Conservation (phyloP, 2,797 vertebrate species). For the Euthynnus affinis region DNA sequence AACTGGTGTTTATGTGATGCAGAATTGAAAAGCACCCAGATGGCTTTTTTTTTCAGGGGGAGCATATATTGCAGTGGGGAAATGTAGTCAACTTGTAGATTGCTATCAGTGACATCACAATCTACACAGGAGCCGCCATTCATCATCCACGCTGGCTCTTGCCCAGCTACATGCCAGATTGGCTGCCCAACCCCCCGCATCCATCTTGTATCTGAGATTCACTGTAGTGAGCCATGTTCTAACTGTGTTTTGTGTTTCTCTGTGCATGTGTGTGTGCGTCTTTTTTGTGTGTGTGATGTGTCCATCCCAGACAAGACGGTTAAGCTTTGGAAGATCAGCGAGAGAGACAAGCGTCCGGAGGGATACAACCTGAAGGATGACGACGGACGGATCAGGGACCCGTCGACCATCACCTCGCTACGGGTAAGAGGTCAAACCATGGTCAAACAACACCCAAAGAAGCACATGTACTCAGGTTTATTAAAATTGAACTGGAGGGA, state of each 20-base stretch:
- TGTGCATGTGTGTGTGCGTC: slow-evolving; percentile 46
- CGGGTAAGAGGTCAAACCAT: slow-evolving; percentile 85
- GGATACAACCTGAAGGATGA: slow-evolving; percentile 99
- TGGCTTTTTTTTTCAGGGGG: slow-evolving; percentile 50
- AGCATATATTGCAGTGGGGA: slow-evolving; percentile 37
- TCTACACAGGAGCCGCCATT: slow-evolving; percentile 61
- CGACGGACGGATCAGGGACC: slow-evolving; percentile 95
- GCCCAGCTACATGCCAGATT: slow-evolving; percentile 83
- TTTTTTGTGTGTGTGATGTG: slow-evolving; percentile 53
- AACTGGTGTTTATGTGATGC: slow-evolving; percentile 69
- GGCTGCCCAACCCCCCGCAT: slow-evolving; percentile 71
- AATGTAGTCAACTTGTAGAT: slow-evolving; percentile 77
- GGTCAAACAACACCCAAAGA: slow-evolving; percentile 9
- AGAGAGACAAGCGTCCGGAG: slow-evolving; percentile 96
- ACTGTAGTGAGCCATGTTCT: slow-evolving; percentile 54
- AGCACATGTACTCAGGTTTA: slow-evolving; percentile 10
- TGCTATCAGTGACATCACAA: slow-evolving; percentile 72
- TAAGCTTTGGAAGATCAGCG: slow-evolving; percentile 99
- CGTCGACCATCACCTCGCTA: slow-evolving; percentile 94
- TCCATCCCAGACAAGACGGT: slow-evolving; percentile 91
- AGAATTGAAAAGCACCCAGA: slow-evolving; percentile 64
- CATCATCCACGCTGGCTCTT: slow-evolving; percentile 78
- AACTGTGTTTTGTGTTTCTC: slow-evolving; percentile 48
- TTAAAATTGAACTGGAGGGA: neutral
- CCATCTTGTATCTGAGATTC: slow-evolving; percentile 66